Base-by-base conservation (phyloP, 2,113 vertebrate genomes). In the Xenotilapia caudafasciata region DNA sequence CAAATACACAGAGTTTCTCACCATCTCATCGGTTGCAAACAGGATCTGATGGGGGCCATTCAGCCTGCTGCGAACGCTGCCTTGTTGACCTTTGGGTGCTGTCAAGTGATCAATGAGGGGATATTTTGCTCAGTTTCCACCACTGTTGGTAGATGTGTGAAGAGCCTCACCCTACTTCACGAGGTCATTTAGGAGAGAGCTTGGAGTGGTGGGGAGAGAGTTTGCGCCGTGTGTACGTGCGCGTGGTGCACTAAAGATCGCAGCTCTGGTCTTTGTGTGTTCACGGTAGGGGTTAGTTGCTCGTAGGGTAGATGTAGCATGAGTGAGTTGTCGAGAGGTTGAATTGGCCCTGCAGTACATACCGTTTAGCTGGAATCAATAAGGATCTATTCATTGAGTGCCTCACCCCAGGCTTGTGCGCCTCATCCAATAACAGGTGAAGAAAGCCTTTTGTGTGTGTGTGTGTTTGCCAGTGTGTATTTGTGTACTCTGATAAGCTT, bases 281-380 rank as follows among this genome's bases (percentile, higher is more conserved):
- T 81, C 23, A 70, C 79, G 23, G 77, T 80, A 28, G 86, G 84
- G 82, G 75, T 79, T 86, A 88, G 89, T 77, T 73, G 79, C 58
- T 86, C 49, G 53, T 73, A 60, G 80, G 19, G 80, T 84, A 87
- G 70, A 77, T 84, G 85, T 49, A 77, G 87, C 83, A 82, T 28
- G 83, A 86, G 80, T 83, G 79, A 90, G 84, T 84, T 88, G 86
- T 89, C 75, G 90, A 95, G 91, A 89, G 88, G 89, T 73, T 93
- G 83, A 90, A 89, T 87, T 90, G 88, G 87, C 86, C 77, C 88
- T 88, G 70, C 83, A 83, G 87, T 87, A 60, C 88, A 84, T 23
- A 58, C n/a, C 28, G 77, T 94, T 93, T 83, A 88, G 91, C 70
- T 90, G 88, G 87, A 95, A 94, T 94, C 93, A 93, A 92, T 93